These are phyloP conservation scores for Pseudochirops corinnae DNA, from an alignment of 2,797 vertebrate species.

Conservation along the genomic window DNA sequence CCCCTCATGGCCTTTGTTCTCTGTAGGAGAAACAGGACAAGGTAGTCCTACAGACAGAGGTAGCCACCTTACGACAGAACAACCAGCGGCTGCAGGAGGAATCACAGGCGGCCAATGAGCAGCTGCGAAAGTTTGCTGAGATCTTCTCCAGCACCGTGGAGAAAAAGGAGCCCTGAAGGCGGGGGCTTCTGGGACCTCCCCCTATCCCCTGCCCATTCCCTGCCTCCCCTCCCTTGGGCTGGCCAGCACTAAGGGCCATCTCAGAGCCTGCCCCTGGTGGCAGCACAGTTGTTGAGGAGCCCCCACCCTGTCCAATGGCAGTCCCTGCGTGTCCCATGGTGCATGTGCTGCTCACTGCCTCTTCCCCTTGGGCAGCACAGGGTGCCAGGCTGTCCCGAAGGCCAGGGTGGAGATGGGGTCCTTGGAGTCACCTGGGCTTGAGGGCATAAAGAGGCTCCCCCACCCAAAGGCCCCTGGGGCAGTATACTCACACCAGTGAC, in stretches of 20 bases:
- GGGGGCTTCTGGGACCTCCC: accelerated
- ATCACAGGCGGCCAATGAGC: slow-evolving; percentile 90
- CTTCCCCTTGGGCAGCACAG: background rate
- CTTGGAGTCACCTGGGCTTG: background rate
- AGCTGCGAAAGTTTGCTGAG: slow-evolving; percentile 92
- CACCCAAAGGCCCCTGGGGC: background rate
- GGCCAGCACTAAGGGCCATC: background rate
- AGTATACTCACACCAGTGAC: background rate
- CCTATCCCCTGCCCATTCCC: background rate
- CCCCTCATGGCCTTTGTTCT: background rate
- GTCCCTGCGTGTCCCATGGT: no score
- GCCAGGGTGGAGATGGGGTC: background rate
- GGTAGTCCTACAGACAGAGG: slow-evolving; percentile 92
- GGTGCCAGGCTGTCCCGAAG: background rate
- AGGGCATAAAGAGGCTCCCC: background rate
- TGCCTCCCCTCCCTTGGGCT: background rate
- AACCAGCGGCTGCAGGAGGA: slow-evolving; percentile 95
- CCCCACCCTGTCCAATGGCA: no score
- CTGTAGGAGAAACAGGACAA: slow-evolving; percentile 95
- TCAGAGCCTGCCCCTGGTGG: background rate
- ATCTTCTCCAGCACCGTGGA: slow-evolving; percentile 87
- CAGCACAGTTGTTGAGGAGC: no score
- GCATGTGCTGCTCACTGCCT: background rate
- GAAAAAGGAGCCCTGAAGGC: slow-evolving; percentile 82
- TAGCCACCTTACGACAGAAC: slow-evolving; percentile 92